These are phyloP conservation scores for Uloborus diversus DNA, from an alignment of 1,140 invertebrate genomes.

Conservation along the genomic window DNA sequence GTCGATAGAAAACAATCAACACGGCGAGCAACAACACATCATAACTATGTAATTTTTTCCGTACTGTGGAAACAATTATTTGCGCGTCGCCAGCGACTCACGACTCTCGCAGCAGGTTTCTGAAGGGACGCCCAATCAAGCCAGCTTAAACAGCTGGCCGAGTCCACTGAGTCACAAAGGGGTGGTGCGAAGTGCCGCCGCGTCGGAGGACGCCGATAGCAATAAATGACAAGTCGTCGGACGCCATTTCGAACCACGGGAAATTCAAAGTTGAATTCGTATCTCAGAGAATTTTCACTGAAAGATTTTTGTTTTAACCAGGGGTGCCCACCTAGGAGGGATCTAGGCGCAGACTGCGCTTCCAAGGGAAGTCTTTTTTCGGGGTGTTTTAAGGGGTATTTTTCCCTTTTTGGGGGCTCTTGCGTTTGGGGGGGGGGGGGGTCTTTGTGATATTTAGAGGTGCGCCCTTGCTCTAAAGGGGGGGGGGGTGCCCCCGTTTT, in stretches of 20 bases:
- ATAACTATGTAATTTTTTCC: background rate
- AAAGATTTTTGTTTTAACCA: background rate
- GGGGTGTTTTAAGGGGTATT: no score
- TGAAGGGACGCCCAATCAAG: slow-evolving; percentile 27
- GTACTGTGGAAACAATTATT: background rate
- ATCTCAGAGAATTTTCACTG: background rate
- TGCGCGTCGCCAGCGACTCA: background rate
- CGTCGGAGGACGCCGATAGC: background rate
- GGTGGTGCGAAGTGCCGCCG: slow-evolving; percentile 1
- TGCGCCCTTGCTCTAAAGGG: no score
- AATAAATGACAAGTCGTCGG: background rate
- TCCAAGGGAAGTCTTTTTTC: no score
- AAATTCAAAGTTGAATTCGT: background rate
- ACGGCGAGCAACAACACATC: background rate
- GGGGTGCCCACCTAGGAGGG: no score
- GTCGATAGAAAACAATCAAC: background rate
- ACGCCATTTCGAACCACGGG: slow-evolving; percentile 1
- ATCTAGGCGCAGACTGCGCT: no score
- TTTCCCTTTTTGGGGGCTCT: no score
- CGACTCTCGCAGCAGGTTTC: slow-evolving; percentile 11
- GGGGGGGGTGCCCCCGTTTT: no score
- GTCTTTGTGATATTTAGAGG: no score
- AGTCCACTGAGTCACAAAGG: slow-evolving; percentile 33
- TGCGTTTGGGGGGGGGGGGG: no score
- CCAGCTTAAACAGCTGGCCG: slow-evolving; percentile 30